Conservation (phyloP, 2,888 invertebrate species). For the Schizotus pectinicornis region DNA sequence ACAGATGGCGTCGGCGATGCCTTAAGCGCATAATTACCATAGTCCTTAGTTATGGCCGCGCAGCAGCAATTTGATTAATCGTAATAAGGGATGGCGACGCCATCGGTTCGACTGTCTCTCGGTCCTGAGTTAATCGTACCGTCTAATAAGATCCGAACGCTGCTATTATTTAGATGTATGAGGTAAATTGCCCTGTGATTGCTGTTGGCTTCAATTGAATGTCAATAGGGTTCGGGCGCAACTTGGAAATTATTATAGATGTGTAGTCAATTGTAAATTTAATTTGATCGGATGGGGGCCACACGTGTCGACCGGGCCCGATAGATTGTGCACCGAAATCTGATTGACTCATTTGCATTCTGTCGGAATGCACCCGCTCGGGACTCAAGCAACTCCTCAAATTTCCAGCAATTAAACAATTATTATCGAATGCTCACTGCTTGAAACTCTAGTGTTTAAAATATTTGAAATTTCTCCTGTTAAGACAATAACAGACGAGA, state of each 20-base stretch:
- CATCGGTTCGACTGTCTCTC: conserved; percentile 4
- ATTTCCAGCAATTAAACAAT: too few relatives aligned
- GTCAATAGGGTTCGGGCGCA: conserved; percentile 38
- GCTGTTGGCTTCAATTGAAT: conserved; percentile 39
- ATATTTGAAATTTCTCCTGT: too few relatives aligned
- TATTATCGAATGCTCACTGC: too few relatives aligned
- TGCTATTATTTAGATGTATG: conserved; percentile 41
- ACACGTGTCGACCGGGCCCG: too few relatives aligned
- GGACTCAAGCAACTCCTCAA: too few relatives aligned
- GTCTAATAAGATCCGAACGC: conserved; percentile 29
- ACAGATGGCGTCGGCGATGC: conserved; percentile 18
- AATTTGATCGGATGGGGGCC: conserved; percentile 9
- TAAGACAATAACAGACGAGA: too few relatives aligned
- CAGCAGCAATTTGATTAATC: conserved; percentile 24
- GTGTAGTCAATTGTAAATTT: conserved; percentile 36
- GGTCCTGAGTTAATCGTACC: conserved; percentile 22
- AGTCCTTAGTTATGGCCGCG: conserved; percentile 22
- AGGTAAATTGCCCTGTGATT: conserved; percentile 42
- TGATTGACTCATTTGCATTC: too few relatives aligned
- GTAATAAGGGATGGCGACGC: conserved; percentile 23
- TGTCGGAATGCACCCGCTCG: too few relatives aligned
- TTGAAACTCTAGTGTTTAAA: too few relatives aligned
- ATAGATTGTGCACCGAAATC: too few relatives aligned
- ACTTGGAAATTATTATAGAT: conserved; percentile 36
- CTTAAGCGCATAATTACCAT: conserved; percentile 23